Base-by-base conservation (phyloP, 2,797 vertebrate genomes). In the Lateolabrax maculatus region DNA sequence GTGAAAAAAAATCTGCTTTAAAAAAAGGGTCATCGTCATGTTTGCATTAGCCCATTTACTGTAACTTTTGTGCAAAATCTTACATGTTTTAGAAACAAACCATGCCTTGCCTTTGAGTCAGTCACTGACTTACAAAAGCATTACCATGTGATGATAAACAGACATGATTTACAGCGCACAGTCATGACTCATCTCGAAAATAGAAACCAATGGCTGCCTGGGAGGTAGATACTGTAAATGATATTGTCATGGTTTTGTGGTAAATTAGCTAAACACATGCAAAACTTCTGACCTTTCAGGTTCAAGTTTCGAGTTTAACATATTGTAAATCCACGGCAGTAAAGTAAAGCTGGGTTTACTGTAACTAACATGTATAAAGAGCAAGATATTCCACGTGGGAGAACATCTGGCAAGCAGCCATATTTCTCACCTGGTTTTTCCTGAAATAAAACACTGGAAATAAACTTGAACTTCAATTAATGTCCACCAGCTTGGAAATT, bases 371-470 rank as follows among this genome's bases (percentile, higher is more conserved):
- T 27, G 21, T 25, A 53, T 9, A 16, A 21, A 51, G 34, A 49
- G 49, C 36, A 62, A 36, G 15, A 76, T 18, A 12, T 43, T 57
- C 43, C 16, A 69, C n/a, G n/a, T 19, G 21, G 51, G 57, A 18
- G n/a, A 67, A 75, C 61, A 46, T 25, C 34, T 75, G 41, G 61
- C 61, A 41, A 49, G 21, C 34, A 11, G 46, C 49, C 69, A 25
- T 4, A 29, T 34, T 69, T 71, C n/a, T 56, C 44, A 37, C 25
- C 37, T 48, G 44, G 51, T 60, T 69, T n/a, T 60, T 53, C 31
- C 71, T 44, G 55, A 68, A 75, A 63, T 71, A 67, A 78, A 84
- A 25, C 16, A 51, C 34, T 56, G 36, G 55, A 57, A n/a, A 71
- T 27, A 71, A 64, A 71, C 48, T 27, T 16, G 18, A 23, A 55